Evolutionary conservation across 2,888 invertebrate genomes (phyloP), one percentile per base, ranked within the genome.

Genomic region (Drosophila paranaensis): DNA sequence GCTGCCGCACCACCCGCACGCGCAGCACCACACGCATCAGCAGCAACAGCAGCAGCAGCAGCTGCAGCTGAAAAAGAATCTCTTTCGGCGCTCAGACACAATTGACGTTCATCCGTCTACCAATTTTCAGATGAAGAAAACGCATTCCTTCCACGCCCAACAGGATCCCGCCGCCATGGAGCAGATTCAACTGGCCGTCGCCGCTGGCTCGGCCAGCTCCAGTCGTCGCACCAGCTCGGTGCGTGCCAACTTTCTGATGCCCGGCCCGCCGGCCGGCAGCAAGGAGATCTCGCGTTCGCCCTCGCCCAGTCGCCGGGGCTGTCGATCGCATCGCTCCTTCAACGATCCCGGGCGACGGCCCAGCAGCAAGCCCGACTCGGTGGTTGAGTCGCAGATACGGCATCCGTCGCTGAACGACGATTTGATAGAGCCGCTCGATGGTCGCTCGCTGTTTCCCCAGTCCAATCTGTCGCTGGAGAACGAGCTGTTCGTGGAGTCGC

Each of bases 401-500:
- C 93, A 93, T 87, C 92, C 92, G 8, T 93, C 93, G 37, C 77
- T 93, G 0, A 93, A 93, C 62, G 93, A 93, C 67, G 93, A 93
- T 50, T 89, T 92, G 0, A 70, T 92, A 70, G 92, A 93, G 5
- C 89, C 91, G 11, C 62, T 89, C 27, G 88, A 90, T 16, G 77
- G 80, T 11, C 81, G 90, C 2, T 60, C 74, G n/a, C 82, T 92
- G 1, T 91, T 91, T 48, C 89, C 89, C 11, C 90, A 90, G 50
- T 85, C 92, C 16, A 92, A 91, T 71, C 83, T 92, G 5, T 92
- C 93, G 33, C 83, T 93, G 56, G 93, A 93, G 70, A 92, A 92
- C 40, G 93, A 93, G 56, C 87, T 92, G 10, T 92, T 92, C 51
- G 78, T 91, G 25, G 92, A 92, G 70, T 89, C 91, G 33, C 88